Base-by-base conservation (phyloP, 64 coral and sea anemone species). In the Hydrozoanthus tunicans region DNA sequence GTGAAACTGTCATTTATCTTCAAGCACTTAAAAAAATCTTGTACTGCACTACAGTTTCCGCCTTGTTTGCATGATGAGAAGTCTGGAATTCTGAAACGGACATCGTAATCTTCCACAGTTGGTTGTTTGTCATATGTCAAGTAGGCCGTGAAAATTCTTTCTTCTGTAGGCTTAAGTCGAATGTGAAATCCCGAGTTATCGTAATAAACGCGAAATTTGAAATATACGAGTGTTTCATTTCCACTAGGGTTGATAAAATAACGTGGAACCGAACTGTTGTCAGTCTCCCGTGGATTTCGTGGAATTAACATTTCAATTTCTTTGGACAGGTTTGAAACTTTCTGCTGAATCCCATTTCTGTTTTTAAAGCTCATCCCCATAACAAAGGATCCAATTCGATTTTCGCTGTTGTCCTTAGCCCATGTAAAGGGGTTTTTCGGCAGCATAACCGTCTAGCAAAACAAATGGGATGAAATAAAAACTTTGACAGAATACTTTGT, bases 271-370 rank as follows among this genome's bases (percentile, higher is more conserved):
- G 83, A 86, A 26, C 65, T 72, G 8, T 73, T 86, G 55, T 86
- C 83, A 58, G 53, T 57, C 3, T 67, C 4, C 11, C 83, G 83
- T 27, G 83, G 66, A 6, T 86, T 72, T 73, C 83, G 25, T 11
- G 83, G 83, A 59, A 86, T 86, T 72, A 72, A 86, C 66, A 86
- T 72, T 72, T 86, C 83, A 13, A 86, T 86, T 73, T 86, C 83
- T 27, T 86, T 86, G 54, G 83, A 13, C 23, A 86, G 12, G 24
- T 86, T 86, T 27, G 9, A 25, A 7, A 86, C 83, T 72, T 1
- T 1, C 54, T 71, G 15, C 27, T n/a, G 53, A 9, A 11, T 6
- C 11, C 83, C 83, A 14, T 86, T 23, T 86, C 12, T 73, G 67
- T 71, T 58, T 24, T 86, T 86, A 53, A 73, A 86, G 20, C 17